phyloP scores from a whole-genome alignment of 2,113 vertebrate genomes.

The Aviceda subcristata region DNA sequence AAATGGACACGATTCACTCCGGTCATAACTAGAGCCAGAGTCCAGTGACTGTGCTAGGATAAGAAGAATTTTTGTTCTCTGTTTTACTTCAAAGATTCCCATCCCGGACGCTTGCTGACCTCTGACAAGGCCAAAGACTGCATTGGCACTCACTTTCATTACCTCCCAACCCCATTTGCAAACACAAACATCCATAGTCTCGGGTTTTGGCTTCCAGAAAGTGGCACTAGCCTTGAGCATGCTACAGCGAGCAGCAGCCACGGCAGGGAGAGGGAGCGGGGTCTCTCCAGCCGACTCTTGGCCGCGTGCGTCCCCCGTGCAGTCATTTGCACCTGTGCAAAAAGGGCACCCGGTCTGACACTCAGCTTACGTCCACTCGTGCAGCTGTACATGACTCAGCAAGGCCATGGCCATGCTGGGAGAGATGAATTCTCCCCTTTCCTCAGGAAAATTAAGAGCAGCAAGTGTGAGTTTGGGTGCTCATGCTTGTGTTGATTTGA shows the following conservation, averaged over 20 bases:
- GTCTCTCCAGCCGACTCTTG: rapidly evolving
- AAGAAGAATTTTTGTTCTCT: not conserved
- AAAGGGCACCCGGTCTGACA: not conserved
- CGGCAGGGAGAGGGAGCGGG: rapidly evolving
- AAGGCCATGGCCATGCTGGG: not conserved
- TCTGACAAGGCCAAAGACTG: rapidly evolving
- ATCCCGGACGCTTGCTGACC: not conserved
- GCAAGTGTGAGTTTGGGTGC: not conserved
- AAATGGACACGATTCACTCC: not conserved
- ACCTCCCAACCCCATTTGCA: not conserved
- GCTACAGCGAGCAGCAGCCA: not conserved
- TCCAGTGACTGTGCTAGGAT: not conserved
- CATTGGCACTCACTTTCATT: not conserved
- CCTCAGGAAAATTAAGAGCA: not conserved
- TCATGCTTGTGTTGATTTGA: not conserved
- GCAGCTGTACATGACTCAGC: not conserved
- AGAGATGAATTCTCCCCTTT: not conserved
- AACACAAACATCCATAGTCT: not conserved
- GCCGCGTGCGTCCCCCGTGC: rapidly evolving
- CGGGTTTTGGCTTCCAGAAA: not conserved
- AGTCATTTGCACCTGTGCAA: not conserved
- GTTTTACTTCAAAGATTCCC: not conserved
- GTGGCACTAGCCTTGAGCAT: not conserved
- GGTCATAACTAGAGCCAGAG: not conserved
- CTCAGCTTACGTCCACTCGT: not conserved